Conservation (phyloP, 2,888 invertebrate species). For the Andrena marginata region DNA sequence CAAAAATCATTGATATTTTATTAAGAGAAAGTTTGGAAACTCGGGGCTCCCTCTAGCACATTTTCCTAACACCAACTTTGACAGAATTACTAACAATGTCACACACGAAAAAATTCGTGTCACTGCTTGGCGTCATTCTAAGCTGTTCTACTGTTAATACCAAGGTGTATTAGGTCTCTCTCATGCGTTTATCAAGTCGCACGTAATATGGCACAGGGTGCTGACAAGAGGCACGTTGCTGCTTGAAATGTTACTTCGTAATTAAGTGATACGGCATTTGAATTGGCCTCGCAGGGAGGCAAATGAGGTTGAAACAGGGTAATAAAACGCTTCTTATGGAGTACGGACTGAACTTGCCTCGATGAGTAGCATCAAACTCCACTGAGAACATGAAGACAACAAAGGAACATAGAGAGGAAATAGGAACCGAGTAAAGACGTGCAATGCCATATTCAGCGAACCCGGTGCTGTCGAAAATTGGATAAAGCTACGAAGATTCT, state of each 20-base stretch:
- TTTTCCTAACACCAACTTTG: too few relatives aligned
- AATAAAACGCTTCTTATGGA: slow-evolving; percentile 50
- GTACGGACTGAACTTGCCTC: slow-evolving; percentile 25
- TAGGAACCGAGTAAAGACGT: not conserved
- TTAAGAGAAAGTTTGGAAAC: too few relatives aligned
- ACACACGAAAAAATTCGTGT: not conserved
- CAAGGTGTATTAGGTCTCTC: not conserved
- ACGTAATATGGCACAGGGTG: not conserved
- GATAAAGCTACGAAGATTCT: not conserved
- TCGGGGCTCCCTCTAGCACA: too few relatives aligned
- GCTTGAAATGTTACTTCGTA: slow-evolving; percentile 30
- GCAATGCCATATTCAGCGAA: not conserved
- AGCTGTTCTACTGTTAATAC: not conserved
- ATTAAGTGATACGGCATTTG: slow-evolving; percentile 46
- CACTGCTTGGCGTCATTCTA: not conserved
- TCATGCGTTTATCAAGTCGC: not conserved
- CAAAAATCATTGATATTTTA: too few relatives aligned
- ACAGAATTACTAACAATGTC: too few relatives aligned
- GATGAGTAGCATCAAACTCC: slow-evolving; percentile 44
- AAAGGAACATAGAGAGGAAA: slow-evolving; percentile 3
- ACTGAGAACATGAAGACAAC: slow-evolving; percentile 22
- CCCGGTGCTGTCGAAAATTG: not conserved
- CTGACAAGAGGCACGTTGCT: not conserved
- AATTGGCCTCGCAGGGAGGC: slow-evolving; percentile 26
- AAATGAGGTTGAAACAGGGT: slow-evolving; percentile 45